A percentile compares a stretch with the other conserved stretches of the same genome.
Evolutionary conservation across 2,113 vertebrate genomes (phyloP).

Genomic region (Ailuropoda melanoleuca): DNA sequence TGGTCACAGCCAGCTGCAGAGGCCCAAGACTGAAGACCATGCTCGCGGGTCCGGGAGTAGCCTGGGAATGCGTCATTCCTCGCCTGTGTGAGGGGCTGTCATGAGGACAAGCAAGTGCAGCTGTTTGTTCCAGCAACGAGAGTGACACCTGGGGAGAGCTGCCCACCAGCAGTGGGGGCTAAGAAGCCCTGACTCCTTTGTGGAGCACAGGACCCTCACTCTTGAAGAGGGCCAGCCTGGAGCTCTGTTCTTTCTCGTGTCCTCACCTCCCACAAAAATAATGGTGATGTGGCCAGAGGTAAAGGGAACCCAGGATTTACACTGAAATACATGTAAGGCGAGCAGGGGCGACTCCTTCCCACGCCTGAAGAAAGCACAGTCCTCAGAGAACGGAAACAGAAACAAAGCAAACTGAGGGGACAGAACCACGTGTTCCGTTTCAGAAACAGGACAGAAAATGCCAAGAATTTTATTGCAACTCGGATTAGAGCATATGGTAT

Average conservation of each 20-base stretch:
- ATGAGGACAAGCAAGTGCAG: background rate
- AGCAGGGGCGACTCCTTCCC: background rate
- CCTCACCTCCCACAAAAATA: background rate
- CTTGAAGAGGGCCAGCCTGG: background rate
- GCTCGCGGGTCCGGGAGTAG: background rate
- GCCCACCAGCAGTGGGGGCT: no score
- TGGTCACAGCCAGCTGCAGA: constrained; percentile 3
- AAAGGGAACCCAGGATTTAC: background rate
- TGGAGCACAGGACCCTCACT: background rate
- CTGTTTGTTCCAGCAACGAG: background rate
- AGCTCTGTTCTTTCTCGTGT: background rate
- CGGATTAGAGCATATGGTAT: background rate
- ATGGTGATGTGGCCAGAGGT: background rate
- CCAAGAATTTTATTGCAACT: background rate
- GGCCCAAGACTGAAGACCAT: background rate
- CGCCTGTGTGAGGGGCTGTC: background rate
- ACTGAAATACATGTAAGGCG: rapidly evolving
- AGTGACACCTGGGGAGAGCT: background rate
- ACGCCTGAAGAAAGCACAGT: background rate
- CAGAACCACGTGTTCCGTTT: background rate
- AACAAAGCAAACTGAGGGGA: background rate
- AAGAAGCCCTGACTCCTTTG: background rate
- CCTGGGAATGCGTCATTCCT: background rate
- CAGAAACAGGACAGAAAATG: background rate
- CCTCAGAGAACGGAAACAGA: background rate